A percentile compares a stretch with the other conserved stretches of the same genome.
Evolutionary conservation across 2,113 vertebrate species (phyloP).

Genomic region (Atlantisia rogersi): DNA sequence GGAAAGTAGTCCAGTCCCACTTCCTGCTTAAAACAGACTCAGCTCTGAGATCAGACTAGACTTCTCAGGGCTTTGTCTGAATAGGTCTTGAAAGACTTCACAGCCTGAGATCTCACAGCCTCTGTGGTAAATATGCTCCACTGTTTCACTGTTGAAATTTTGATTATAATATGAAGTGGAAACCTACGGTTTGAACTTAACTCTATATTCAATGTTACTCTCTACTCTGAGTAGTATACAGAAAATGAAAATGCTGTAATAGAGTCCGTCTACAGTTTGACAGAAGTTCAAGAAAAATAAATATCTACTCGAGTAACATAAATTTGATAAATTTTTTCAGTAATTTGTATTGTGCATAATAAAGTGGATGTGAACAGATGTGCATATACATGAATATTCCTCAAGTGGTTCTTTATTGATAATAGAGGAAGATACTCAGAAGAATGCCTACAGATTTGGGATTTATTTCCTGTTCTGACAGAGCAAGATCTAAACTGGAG

Average conservation of each 20-base stretch:
- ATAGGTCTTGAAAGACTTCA: not conserved
- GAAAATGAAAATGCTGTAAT: not conserved
- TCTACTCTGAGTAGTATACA: not conserved
- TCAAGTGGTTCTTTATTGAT: not conserved
- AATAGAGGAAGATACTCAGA: not conserved
- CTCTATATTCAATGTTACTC: not conserved
- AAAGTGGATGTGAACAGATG: not conserved
- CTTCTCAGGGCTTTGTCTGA: not conserved
- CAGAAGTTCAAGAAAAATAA: not conserved
- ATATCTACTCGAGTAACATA: not conserved
- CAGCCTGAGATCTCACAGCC: not conserved
- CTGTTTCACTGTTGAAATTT: not conserved
- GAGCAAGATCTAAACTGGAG: not conserved
- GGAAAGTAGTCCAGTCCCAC: not conserved
- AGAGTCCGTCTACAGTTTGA: not conserved
- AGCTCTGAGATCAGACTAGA: not conserved
- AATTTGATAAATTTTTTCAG: not conserved
- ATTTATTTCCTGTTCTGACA: not conserved
- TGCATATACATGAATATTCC: not conserved
- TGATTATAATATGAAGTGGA: not conserved
- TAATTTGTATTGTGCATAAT: not conserved
- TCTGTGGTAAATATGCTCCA: not conserved
- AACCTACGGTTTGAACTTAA: not conserved
- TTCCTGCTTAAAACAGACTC: accelerated
- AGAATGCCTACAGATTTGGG: not conserved